Conservation (phyloP, 2,797 vertebrate genomes). For the Enteromius paludinosus region DNA sequence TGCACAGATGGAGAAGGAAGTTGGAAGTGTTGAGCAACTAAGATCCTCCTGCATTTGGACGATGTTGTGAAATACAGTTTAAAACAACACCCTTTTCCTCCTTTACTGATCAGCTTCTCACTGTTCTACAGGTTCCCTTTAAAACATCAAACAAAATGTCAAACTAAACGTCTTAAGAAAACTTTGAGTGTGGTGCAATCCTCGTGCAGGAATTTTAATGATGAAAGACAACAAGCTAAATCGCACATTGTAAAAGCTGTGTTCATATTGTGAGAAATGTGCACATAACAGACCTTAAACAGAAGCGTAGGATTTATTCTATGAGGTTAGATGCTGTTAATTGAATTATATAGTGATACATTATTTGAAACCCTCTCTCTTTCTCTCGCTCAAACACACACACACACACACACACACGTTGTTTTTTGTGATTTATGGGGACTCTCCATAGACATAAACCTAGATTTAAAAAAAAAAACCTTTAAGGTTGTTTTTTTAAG, state of each 20-base stretch:
- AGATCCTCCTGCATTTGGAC: slow-evolving; percentile 71
- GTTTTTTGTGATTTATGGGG: too few species aligned
- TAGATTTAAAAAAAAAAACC: too few species aligned
- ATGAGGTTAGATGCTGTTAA: background rate
- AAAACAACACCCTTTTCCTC: slow-evolving; percentile 68
- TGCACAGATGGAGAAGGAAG: slow-evolving; percentile 71
- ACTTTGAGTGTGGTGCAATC: slow-evolving; percentile 27
- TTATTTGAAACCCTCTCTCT: background rate
- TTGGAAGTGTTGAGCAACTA: slow-evolving; percentile 78
- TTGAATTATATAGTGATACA: background rate
- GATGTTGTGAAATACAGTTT: slow-evolving; percentile 75
- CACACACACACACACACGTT: too few species aligned
- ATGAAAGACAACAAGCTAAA: background rate
- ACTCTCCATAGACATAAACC: too few species aligned
- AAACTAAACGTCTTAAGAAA: background rate
- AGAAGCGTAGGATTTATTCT: background rate
- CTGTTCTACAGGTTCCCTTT: slow-evolving; percentile 19
- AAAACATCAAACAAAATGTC: slow-evolving; percentile 42
- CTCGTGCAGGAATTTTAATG: background rate
- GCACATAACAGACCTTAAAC: background rate
- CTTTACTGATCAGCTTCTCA: slow-evolving; percentile 27
- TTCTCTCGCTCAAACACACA: slow-evolving; percentile 54
- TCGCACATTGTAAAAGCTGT: background rate
- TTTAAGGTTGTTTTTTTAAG: too few species aligned
- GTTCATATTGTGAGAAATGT: background rate